Percentiles rank a stretch among this genome's conserved stretches.
Evolutionary conservation across 1,140 invertebrate species (phyloP).

Genomic region (Neotoxoptera formosana): DNA sequence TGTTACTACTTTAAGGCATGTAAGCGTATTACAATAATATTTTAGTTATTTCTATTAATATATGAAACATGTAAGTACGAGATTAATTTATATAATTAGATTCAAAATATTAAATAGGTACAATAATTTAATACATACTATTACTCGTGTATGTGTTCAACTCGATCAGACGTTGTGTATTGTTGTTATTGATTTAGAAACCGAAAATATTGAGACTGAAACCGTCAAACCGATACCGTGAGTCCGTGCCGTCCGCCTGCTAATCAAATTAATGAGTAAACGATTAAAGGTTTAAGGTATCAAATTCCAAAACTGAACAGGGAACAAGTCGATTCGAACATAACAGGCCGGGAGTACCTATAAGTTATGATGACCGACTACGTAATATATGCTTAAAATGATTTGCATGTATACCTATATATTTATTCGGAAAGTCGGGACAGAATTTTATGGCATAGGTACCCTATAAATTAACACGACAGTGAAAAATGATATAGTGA

Average conservation of each 20-base stretch:
- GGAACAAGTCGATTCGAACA: neutral
- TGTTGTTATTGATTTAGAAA: neutral
- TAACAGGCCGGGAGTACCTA: neutral
- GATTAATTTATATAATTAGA: neutral
- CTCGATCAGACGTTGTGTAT: neutral
- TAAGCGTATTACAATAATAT: neutral
- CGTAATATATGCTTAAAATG: neutral
- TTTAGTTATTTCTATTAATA: neutral
- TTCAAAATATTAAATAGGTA: neutral
- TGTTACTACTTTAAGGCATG: neutral
- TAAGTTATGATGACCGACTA: neutral
- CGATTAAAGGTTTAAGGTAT: slow-evolving; percentile 34
- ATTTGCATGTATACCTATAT: no score
- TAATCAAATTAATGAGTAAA: slow-evolving; percentile 17
- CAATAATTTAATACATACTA: neutral
- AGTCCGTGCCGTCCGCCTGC: no score
- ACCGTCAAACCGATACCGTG: neutral
- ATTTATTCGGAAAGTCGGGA: neutral
- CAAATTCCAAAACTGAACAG: slow-evolving; percentile 20
- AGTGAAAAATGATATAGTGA: neutral
- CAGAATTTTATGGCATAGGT: neutral
- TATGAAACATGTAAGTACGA: neutral
- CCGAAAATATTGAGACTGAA: neutral
- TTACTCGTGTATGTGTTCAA: neutral
- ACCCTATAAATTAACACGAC: neutral